A percentile compares a stretch with the other conserved stretches of the same genome.
Conservation (phyloP, 2,888 invertebrate genomes). For the Drosophila engyochracea region DNA sequence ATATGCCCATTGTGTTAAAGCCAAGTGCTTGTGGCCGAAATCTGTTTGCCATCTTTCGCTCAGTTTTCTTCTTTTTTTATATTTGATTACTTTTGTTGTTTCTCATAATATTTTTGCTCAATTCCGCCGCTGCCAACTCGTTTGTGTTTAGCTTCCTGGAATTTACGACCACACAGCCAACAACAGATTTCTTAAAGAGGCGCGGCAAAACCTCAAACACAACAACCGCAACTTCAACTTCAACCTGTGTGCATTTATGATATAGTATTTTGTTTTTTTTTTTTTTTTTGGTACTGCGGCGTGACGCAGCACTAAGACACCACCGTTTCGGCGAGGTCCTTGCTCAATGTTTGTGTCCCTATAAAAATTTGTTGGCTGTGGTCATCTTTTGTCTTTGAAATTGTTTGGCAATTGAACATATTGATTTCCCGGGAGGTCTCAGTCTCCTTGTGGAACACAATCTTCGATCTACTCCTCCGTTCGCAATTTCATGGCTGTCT, state of each 20-base stretch:
- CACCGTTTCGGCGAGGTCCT: slow-evolving; percentile 35
- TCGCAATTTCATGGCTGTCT: slow-evolving; percentile 75
- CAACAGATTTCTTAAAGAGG: slow-evolving; percentile 32
- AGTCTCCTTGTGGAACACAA: neutral
- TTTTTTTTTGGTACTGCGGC: slow-evolving; percentile 48
- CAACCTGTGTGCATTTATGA: slow-evolving; percentile 76
- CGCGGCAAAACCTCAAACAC: slow-evolving; percentile 76
- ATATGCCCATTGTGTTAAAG: slow-evolving; percentile 8
- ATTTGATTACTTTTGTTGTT: slow-evolving; percentile 71
- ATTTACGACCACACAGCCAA: slow-evolving; percentile 60
- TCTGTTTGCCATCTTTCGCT: slow-evolving; percentile 11
- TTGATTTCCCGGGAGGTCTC: slow-evolving; percentile 75
- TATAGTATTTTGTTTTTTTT: slow-evolving; percentile 49
- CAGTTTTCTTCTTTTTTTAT: slow-evolving; percentile 44
- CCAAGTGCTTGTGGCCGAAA: slow-evolving; percentile 12
- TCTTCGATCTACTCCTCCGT: slow-evolving; percentile 19
- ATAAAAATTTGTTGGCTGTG: slow-evolving; percentile 57
- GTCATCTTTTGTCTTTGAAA: slow-evolving; percentile 68
- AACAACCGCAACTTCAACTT: slow-evolving; percentile 34
- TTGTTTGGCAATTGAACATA: slow-evolving; percentile 72
- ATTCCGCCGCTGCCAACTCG: slow-evolving; percentile 52
- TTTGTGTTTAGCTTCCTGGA: slow-evolving; percentile 69
- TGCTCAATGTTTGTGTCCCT: slow-evolving; percentile 67
- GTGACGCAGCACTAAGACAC: slow-evolving; percentile 66
- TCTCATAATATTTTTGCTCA: slow-evolving; percentile 77